Evolutionary conservation across 2,113 vertebrate genomes (phyloP).

Genomic region (Panthera leo): DNA sequence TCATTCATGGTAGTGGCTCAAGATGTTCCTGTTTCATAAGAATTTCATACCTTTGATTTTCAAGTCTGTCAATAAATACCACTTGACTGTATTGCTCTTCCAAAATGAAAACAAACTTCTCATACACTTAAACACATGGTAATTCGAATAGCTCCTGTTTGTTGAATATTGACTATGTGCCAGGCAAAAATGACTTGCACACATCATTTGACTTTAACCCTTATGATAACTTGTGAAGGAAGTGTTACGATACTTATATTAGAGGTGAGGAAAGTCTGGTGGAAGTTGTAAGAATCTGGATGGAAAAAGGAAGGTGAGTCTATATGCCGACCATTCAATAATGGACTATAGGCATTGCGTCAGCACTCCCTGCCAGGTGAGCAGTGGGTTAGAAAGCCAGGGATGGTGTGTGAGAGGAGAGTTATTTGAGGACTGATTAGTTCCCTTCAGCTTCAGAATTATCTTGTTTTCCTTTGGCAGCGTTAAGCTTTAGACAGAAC

Average conservation of each 20-base stretch:
- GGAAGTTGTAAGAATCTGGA: background rate
- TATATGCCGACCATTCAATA: background rate
- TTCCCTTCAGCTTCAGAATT: background rate
- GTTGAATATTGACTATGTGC: background rate
- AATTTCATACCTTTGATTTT: background rate
- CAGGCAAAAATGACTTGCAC: background rate
- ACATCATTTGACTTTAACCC: background rate
- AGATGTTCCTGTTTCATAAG: background rate
- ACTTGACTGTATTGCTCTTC: background rate
- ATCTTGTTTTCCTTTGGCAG: background rate
- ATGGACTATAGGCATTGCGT: rapidly evolving
- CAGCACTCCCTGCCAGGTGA: background rate
- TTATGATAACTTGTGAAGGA: background rate
- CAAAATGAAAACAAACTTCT: background rate
- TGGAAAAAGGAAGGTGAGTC: background rate
- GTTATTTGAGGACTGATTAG: background rate
- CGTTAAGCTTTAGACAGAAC: background rate
- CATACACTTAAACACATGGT: background rate
- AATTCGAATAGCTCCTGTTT: background rate
- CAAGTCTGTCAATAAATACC: background rate
- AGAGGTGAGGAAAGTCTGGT: background rate
- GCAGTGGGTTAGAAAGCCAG: background rate
- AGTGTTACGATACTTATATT: background rate
- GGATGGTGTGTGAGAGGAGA: background rate
- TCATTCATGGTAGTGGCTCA: background rate